Evolutionary conservation across 2,888 invertebrate species (phyloP).

Genomic region (Agapostemon virescens): DNA sequence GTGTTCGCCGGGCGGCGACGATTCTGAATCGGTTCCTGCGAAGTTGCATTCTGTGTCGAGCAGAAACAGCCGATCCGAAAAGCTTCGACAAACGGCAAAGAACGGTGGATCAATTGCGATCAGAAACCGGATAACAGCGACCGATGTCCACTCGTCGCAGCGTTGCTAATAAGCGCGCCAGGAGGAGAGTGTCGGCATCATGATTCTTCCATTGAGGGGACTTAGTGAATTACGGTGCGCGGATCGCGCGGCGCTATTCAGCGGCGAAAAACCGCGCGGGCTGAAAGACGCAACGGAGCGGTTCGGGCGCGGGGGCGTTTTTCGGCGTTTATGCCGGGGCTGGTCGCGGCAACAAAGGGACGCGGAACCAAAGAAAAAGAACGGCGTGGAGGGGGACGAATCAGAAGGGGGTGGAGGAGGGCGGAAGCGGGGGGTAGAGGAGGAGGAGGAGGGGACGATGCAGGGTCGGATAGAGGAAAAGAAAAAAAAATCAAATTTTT

Average conservation of each 20-base stretch:
- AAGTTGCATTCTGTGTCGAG: neutral
- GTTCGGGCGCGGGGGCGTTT: conserved; percentile 39
- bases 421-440: neutral
- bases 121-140: neutral
- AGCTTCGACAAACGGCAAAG: neutral
- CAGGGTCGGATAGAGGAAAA: conserved; percentile 20
- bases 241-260: conserved; percentile 5
- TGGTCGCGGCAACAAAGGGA: conserved; percentile 54
- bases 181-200: neutral
- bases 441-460: neutral
- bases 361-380: conserved; percentile 57
- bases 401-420: too few species aligned
- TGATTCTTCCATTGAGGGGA: conserved; percentile 14
- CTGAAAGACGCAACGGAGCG: conserved; percentile 49
- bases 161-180: neutral
- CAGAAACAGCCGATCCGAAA: neutral
- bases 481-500: conserved; percentile 61
- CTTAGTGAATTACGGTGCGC: conserved; percentile 22
- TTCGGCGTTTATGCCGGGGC: conserved; percentile 51
- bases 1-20: too few species aligned
- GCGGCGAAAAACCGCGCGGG: conserved; percentile 21
- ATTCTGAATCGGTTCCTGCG: neutral
- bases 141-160: neutral
- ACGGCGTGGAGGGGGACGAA: conserved; percentile 13
- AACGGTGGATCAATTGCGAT: neutral